phyloP scores from a whole-genome alignment of 1,140 invertebrate genomes.

The Megalonaias nervosa region DNA sequence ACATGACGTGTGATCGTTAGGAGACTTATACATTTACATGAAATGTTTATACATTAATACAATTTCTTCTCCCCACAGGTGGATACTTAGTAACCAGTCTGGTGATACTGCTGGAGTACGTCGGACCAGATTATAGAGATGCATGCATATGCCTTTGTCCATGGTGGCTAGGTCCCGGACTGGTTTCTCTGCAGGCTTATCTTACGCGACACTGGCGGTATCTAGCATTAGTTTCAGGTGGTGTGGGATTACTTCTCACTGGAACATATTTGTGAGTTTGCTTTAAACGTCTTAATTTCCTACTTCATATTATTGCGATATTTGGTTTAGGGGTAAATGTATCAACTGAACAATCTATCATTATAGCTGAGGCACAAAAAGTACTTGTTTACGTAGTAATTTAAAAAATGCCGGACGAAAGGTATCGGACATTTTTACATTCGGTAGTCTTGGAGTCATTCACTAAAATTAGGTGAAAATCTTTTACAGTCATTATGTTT shows the following conservation, averaged over 20 bases:
- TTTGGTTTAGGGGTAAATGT: not conserved
- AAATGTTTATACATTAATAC: not conserved
- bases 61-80: slow-evolving; percentile 40
- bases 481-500: not conserved
- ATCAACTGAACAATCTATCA: not conserved
- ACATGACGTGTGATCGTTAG: no score
- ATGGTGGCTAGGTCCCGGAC: slow-evolving; percentile 53
- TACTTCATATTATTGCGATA: not conserved
- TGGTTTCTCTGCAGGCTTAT: slow-evolving; percentile 49
- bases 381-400: no score
- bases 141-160: slow-evolving; percentile 54
- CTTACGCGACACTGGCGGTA: slow-evolving; percentile 57
- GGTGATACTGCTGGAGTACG: slow-evolving; percentile 53
- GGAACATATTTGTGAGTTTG: slow-evolving; percentile 63
- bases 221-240: slow-evolving; percentile 54
- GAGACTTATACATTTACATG: no score
- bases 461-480: not conserved
- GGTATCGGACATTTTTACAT: not conserved
- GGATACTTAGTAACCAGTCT: slow-evolving; percentile 54
- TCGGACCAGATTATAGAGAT: slow-evolving; percentile 59
- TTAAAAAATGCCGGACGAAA: no score
- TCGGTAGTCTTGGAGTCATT: not conserved
- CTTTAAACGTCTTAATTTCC: not conserved
- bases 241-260: slow-evolving; percentile 47
- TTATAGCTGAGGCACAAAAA: not conserved